Evolutionary conservation across 2,113 vertebrate genomes (phyloP).

Genomic region (Corythornis madagascariensis): DNA sequence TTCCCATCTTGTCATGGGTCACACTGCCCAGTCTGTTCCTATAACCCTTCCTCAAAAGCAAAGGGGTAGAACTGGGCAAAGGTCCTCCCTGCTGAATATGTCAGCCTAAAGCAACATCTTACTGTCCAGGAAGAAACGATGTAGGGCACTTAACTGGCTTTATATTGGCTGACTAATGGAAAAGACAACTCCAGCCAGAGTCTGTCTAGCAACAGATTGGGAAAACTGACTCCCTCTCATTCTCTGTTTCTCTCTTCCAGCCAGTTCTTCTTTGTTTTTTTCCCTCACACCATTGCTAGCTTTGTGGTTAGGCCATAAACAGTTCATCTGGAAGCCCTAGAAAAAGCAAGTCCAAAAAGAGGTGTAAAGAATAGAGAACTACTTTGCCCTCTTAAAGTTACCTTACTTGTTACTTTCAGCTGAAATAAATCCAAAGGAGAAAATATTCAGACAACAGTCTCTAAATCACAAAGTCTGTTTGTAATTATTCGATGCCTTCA

Average conservation of each 20-base stretch:
- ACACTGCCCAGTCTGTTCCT: not conserved
- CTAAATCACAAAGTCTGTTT: not conserved
- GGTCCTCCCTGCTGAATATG: not conserved
- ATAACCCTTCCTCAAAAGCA: not conserved
- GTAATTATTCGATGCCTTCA: not conserved
- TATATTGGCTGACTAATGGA: not conserved
- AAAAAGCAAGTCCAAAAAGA: not conserved
- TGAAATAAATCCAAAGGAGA: not conserved
- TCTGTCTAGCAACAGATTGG: not conserved
- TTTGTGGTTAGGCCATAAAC: not conserved
- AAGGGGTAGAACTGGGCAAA: not conserved
- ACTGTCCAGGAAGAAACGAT: not conserved
- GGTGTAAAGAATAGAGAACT: not conserved
- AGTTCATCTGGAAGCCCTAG: not conserved
- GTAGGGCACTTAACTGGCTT: not conserved
- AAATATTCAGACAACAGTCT: not conserved
- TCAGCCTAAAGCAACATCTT: not conserved
- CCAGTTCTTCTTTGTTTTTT: not conserved
- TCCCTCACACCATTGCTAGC: not conserved
- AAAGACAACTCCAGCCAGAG: not conserved
- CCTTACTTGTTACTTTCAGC: not conserved
- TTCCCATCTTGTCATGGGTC: slow-evolving; percentile 1
- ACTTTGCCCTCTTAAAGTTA: not conserved
- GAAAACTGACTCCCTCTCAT: not conserved
- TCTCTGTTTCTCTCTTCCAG: not conserved